Evolutionary conservation across 2,888 invertebrate genomes (phyloP).

Genomic region (Eueremaeus valkanovi): DNA sequence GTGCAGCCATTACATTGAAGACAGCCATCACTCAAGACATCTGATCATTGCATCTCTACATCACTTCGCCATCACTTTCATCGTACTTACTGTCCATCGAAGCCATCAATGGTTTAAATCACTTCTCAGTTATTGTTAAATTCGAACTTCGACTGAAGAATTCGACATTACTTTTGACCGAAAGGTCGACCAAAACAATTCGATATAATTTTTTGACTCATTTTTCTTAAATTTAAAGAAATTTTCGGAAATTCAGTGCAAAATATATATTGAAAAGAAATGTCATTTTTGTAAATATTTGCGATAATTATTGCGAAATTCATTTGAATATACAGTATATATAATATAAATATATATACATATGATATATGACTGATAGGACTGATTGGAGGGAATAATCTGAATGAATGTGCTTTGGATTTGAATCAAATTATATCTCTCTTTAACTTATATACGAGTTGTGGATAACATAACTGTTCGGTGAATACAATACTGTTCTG

Average conservation of each 20-base stretch:
- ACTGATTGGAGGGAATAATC: slow-evolving; percentile 30
- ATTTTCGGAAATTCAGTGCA: neutral
- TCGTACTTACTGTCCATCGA: too few species aligned
- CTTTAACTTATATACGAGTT: slow-evolving; percentile 2
- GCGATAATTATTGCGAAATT: neutral
- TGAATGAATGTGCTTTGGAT: neutral
- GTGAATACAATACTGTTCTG: neutral
- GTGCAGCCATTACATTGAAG: neutral
- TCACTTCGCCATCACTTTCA: neutral
- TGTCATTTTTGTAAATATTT: neutral
- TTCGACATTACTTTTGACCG: neutral
- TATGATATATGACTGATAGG: slow-evolving; percentile 13
- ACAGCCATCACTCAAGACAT: neutral
- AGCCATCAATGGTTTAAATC: neutral
- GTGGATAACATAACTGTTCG: neutral
- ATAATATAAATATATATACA: neutral
- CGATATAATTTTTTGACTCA: neutral
- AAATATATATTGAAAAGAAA: neutral
- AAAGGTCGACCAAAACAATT: neutral
- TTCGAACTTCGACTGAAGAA: neutral
- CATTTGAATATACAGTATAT: slow-evolving; percentile 27
- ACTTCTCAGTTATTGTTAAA: neutral
- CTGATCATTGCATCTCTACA: neutral
- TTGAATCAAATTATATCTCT: neutral
- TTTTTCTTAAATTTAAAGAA: neutral